Percentiles rank a stretch among this genome's conserved stretches.
These are phyloP conservation scores for Pygoscelis antarcticus DNA, from an alignment of 2,113 vertebrate species.

Conservation along the genomic window DNA sequence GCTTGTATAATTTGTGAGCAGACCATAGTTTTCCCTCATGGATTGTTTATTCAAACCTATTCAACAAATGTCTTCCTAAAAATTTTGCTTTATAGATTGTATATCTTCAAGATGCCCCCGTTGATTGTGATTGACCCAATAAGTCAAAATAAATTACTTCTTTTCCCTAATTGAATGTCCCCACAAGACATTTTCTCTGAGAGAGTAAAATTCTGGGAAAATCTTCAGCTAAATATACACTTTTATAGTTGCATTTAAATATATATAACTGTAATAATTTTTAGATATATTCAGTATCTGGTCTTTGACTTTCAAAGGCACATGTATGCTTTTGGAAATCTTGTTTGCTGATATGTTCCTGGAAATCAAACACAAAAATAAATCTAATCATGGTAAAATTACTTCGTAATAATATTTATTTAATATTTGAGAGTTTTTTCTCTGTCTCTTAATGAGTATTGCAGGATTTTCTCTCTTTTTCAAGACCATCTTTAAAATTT, in stretches of 20 bases:
- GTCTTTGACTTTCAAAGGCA: not conserved
- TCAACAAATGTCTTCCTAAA: not conserved
- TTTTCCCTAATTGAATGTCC: not conserved
- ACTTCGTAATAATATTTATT: not conserved
- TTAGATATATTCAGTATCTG: not conserved
- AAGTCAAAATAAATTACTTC: not conserved
- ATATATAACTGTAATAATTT: not conserved
- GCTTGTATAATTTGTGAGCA: not conserved
- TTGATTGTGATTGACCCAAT: not conserved
- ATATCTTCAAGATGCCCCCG: not conserved
- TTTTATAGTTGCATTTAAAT: not conserved
- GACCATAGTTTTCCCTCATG: not conserved
- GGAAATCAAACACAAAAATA: not conserved
- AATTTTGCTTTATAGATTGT: not conserved
- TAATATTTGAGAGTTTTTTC: not conserved
- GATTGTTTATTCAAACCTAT: not conserved
- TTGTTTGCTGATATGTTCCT: not conserved
- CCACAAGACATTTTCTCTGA: not conserved
- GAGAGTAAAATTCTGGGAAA: not conserved
- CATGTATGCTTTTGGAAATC: not conserved
- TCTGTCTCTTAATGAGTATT: not conserved
- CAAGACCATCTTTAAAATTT: not conserved
- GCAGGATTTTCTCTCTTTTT: not conserved
- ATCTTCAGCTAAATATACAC: not conserved
- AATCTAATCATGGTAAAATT: not conserved